Evolutionary conservation across 2,113 vertebrate genomes (phyloP).

Genomic region (Gallinago paraguaiae): DNA sequence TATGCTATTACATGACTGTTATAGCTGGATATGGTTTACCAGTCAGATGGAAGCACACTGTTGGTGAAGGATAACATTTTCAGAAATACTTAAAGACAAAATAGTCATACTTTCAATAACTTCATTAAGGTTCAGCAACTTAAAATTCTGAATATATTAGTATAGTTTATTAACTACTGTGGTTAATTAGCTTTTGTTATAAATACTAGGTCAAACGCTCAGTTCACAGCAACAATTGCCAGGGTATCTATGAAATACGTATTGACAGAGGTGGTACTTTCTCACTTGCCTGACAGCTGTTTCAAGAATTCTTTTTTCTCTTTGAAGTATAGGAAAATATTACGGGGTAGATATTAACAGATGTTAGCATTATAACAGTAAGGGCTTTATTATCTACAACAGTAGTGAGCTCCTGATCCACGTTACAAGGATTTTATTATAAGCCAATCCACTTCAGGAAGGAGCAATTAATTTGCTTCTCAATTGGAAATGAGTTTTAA

Average conservation of each 20-base stretch:
- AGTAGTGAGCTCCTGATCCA: neutral
- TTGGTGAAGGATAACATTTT: neutral
- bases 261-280: neutral
- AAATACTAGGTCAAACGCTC: neutral
- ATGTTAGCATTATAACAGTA: neutral
- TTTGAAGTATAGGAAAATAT: neutral
- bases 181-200: neutral
- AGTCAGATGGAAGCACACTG: neutral
- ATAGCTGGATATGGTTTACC: neutral
- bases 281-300: neutral
- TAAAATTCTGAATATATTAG: neutral
- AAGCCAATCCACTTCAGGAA: neutral
- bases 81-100: neutral
- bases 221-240: neutral
- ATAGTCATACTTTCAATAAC: neutral
- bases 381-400: neutral
- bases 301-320: neutral
- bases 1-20: neutral
- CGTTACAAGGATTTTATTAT: neutral
- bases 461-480: neutral
- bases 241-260: neutral
- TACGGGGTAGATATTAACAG: neutral
- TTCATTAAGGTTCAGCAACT: neutral
- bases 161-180: neutral
- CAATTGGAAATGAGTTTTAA: neutral